These are phyloP conservation scores for Notolepis coatsorum DNA, from an alignment of 2,797 vertebrate species.

Conservation along the genomic window DNA sequence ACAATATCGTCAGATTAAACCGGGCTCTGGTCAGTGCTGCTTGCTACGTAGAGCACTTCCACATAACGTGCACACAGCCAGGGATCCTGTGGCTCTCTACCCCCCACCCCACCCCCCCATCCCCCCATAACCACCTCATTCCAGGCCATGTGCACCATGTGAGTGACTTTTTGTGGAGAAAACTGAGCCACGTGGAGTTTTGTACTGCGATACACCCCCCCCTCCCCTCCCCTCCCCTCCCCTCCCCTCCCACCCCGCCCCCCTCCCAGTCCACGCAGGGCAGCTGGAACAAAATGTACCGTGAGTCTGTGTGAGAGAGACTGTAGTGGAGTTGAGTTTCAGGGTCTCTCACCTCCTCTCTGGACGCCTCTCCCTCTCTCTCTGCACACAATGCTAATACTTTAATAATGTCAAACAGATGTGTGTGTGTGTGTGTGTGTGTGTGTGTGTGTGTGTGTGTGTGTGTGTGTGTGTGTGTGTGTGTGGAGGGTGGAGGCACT, in stretches of 20 bases:
- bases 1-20: too few species aligned
- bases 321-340: too few species aligned
- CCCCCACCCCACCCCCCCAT: too few species aligned
- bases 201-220: slow-evolving; percentile 18
- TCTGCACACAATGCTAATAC: background rate
- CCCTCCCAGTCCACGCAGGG: slow-evolving; percentile 11
- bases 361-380: background rate
- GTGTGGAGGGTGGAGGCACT: too few species aligned
- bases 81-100: background rate
- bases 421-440: slow-evolving; percentile 38
- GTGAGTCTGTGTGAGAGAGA: too few species aligned
- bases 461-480: too few species aligned
- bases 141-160: slow-evolving; percentile 47
- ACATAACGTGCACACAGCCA: background rate
- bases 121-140: slow-evolving; percentile 25
- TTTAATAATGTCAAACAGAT: slow-evolving; percentile 67
- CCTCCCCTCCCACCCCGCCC: background rate
- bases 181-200: slow-evolving; percentile 52
- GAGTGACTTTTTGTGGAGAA: slow-evolving; percentile 24
- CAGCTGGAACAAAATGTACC: slow-evolving; percentile 69
- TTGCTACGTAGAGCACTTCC: background rate
- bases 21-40: too few species aligned
- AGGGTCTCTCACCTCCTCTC: too few species aligned
- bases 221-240: background rate
- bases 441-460: too few species aligned